phyloP scores from a whole-genome alignment of 2,797 vertebrate genomes.

The Phylloscopus collybita region DNA sequence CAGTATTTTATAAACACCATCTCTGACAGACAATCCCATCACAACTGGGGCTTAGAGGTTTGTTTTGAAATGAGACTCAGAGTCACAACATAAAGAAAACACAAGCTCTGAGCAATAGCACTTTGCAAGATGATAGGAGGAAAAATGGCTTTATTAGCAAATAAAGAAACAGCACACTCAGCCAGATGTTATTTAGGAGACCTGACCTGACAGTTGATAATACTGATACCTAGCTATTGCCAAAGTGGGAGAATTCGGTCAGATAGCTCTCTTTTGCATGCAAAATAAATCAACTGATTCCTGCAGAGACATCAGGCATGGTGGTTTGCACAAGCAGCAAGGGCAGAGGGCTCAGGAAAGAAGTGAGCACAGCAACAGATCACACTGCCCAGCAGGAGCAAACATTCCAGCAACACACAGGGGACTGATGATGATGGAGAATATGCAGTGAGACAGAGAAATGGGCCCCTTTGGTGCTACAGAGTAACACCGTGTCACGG shows the following conservation, averaged over 20 bases:
- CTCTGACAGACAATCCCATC: slow-evolving; percentile 10
- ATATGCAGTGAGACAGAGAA: neutral
- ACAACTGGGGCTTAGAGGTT: neutral
- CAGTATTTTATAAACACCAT: neutral
- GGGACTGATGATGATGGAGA: neutral
- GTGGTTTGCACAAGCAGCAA: neutral
- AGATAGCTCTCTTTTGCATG: neutral
- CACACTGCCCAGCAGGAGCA: neutral
- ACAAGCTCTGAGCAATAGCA: neutral
- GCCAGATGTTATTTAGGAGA: slow-evolving; percentile 22
- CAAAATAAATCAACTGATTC: slow-evolving; percentile 5
- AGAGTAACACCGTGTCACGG: neutral
- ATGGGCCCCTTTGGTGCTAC: neutral
- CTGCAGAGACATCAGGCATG: neutral
- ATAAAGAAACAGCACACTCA: slow-evolving; percentile 2
- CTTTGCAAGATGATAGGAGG: neutral
- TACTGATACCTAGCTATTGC: slow-evolving; percentile 21
- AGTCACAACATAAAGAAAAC: neutral
- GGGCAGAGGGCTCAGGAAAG: neutral
- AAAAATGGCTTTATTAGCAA: slow-evolving; percentile 43
- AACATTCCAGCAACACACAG: neutral
- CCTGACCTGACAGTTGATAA: slow-evolving; percentile 1
- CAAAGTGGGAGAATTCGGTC: neutral
- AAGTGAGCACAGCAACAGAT: neutral
- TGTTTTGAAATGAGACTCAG: slow-evolving; percentile 9